A percentile compares a stretch with the other conserved stretches of the same genome.
These are phyloP conservation scores for Lasioglossum malachurum DNA, from an alignment of 2,888 invertebrate species.

Conservation along the genomic window DNA sequence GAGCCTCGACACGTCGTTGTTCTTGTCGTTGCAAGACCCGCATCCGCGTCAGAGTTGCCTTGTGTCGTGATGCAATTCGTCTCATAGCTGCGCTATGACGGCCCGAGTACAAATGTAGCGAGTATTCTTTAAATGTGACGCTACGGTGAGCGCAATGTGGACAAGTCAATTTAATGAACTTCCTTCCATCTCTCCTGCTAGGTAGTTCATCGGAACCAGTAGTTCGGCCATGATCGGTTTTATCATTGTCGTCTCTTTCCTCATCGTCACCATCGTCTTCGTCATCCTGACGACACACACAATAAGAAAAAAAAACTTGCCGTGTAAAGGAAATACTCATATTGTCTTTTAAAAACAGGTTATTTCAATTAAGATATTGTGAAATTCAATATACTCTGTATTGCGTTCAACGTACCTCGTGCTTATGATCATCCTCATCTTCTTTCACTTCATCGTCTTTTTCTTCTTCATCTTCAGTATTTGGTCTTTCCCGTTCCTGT, in stretches of 20 bases:
- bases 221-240: conserved; percentile 80
- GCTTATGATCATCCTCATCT: conserved; percentile 76
- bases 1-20: conserved; percentile 91
- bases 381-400: background rate
- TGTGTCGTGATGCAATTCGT: conserved; percentile 90
- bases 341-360: background rate
- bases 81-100: conserved; percentile 91
- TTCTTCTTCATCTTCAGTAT: conserved; percentile 87
- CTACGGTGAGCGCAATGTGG: conserved; percentile 92
- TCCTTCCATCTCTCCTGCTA: conserved; percentile 82
- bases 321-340: background rate
- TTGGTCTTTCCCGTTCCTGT: conserved; percentile 86
- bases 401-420: conserved; percentile 65
- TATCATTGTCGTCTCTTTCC: conserved; percentile 79
- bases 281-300: conserved; percentile 58
- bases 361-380: background rate
- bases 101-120: conserved; percentile 90
- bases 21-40: conserved; percentile 92
- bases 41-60: conserved; percentile 91
- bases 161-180: conserved; percentile 90
- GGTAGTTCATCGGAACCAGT: conserved; percentile 82
- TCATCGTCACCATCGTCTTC: conserved; percentile 81
- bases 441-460: conserved; percentile 79
- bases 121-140: conserved; percentile 91
- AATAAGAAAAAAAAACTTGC: conserved; percentile 18